A percentile compares a stretch with the other conserved stretches of the same genome.
Evolutionary conservation across 2,113 vertebrate species (phyloP).

Genomic region (Dicaeum eximium): DNA sequence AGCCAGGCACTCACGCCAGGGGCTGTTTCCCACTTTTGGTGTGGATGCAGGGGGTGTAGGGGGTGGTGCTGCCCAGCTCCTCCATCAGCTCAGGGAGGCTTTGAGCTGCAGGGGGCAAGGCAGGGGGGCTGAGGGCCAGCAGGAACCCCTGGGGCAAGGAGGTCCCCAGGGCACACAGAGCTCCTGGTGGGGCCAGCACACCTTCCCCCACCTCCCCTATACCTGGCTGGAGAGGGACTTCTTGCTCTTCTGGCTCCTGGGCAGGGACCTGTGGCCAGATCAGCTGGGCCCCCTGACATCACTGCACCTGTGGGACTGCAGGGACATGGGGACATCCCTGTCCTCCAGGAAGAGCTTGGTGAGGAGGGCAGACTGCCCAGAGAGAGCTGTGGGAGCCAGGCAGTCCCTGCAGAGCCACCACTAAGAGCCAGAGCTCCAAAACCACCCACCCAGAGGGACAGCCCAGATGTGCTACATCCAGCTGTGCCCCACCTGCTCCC

Average conservation of each 20-base stretch:
- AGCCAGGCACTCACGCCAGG: background rate
- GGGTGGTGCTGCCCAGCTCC: constrained; percentile 76
- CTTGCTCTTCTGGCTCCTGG: constrained; percentile 58
- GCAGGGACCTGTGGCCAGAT: constrained; percentile 40
- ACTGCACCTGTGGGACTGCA: background rate
- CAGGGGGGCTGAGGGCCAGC: background rate
- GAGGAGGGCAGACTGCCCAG: constrained; percentile 71
- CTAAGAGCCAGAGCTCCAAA: background rate
- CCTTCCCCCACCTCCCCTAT: accelerated
- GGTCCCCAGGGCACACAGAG: background rate
- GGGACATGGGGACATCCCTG: background rate
- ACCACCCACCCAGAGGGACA: background rate
- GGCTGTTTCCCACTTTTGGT: constrained; percentile 78
- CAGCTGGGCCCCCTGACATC: constrained; percentile 27
- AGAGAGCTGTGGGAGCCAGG: background rate
- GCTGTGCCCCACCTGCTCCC: background rate
- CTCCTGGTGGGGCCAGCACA: background rate
- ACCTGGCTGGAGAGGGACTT: constrained; percentile 79
- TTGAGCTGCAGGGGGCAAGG: constrained; percentile 66
- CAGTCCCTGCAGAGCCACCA: background rate
- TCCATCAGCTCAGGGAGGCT: constrained; percentile 79
- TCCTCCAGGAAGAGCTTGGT: constrained; percentile 75
- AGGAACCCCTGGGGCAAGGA: background rate
- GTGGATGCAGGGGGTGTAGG: constrained; percentile 90
- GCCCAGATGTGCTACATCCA: background rate